Evolutionary conservation across 2,113 vertebrate genomes (phyloP).

Genomic region (Bos taurus): DNA sequence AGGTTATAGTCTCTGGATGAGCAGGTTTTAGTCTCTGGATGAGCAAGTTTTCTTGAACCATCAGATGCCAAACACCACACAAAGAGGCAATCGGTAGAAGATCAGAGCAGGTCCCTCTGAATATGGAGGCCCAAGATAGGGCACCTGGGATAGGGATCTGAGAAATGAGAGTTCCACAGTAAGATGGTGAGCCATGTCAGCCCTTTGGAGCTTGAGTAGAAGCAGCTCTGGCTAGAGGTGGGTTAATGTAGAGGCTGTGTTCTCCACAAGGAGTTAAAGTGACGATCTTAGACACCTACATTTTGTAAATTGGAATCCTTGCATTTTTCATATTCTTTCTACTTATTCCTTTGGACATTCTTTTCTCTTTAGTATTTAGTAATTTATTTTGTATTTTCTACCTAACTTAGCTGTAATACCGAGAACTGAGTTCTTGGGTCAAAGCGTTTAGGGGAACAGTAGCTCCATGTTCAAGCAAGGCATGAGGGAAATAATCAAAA

Average conservation of each 20-base stretch:
- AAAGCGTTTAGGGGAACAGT: background rate
- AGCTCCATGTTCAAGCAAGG: background rate
- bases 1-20: background rate
- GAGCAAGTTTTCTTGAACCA: background rate
- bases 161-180: background rate
- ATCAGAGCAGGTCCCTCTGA: background rate
- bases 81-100: background rate
- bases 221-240: background rate
- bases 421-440: background rate
- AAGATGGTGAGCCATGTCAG: background rate
- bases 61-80: background rate
- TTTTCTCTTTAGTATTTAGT: background rate
- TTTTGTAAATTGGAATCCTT: background rate
- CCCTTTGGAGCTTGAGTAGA: background rate
- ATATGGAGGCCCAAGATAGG: background rate
- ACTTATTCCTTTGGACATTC: background rate
- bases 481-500: background rate
- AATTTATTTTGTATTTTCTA: background rate
- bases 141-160: accelerated
- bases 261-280: background rate
- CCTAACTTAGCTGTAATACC: background rate
- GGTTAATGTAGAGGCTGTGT: background rate
- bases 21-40: background rate
- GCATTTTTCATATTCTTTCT: background rate
- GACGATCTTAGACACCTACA: too few species aligned